These are phyloP conservation scores for Catamblyrhynchus diadema DNA, from an alignment of 2,797 vertebrate species.

Conservation along the genomic window DNA sequence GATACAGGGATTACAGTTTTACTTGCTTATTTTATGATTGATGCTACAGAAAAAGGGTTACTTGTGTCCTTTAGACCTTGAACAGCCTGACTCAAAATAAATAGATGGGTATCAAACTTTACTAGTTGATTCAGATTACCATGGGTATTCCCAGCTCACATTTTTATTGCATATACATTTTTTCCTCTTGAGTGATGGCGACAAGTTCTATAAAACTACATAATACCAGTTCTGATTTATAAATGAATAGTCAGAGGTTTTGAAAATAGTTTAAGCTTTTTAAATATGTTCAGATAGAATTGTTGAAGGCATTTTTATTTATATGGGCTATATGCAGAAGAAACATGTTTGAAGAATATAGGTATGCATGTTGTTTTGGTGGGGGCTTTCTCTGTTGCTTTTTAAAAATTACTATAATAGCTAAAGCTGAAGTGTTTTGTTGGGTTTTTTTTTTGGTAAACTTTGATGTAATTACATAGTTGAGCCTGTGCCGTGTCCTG, in stretches of 20 bases:
- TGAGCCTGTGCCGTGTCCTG: background rate
- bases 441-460: background rate
- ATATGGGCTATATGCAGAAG: background rate
- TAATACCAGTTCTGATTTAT: background rate
- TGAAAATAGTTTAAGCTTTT: background rate
- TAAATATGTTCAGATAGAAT: background rate
- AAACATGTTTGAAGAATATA: background rate
- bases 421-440: background rate
- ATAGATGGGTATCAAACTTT: background rate
- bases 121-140: background rate
- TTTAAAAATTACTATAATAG: background rate
- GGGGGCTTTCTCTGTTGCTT: fast-evolving
- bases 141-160: background rate
- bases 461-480: background rate
- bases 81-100: background rate
- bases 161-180: background rate
- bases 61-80: background rate
- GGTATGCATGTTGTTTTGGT: fast-evolving
- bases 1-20: background rate
- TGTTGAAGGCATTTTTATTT: background rate
- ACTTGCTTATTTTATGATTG: background rate
- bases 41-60: background rate
- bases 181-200: background rate
- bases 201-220: background rate
- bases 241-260: background rate